Base-by-base conservation (phyloP, 2,797 vertebrate species). In the Malurus leucopterus region DNA sequence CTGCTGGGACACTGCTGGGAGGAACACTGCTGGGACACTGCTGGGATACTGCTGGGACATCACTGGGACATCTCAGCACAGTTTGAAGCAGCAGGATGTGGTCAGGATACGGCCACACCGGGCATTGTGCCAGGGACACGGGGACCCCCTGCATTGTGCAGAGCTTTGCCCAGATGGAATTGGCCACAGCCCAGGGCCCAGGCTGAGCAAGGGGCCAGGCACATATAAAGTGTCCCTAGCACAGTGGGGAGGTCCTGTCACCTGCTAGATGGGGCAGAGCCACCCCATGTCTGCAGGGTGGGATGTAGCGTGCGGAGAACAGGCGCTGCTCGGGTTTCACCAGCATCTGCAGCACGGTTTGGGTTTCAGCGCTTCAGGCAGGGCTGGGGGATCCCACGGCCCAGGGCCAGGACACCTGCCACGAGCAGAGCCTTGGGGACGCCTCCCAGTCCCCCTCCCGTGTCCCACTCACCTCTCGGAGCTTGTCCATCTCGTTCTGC, bases 401-500 rank as follows among this genome's bases (percentile, higher is more conserved):
- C 43, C 40, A 10, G 24, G 32, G 84, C 36, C 76, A 69, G 57
- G 84, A 80, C 91, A 90, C 41, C 65, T 90, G 71, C 90, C 51
- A n/a, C 0, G 0, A 40, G 55, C 76, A 89, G 53, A 90, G 76
- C 67, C 63, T 10, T 29, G 41, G 69, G 62, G 95, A 88, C 0
- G 0, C 54, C 80, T 49, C 51, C 38, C 1, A 0, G 34, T 22
- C 11, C n/a, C 40, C 9, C 26, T 57, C 14, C 50, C 0, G 0
- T 58, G 62, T 64, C 38, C 82, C 41, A 1, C 97, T 96, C 96
- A 99, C 98, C 98, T 99, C 98, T 96, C 98, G 95, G 71, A 98
- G 97, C 96, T 99, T 99, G 94, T 99, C 99, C 94, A 99, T 97
- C 97, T 99, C 99, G 0, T 98, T 98, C 96, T 99, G 99, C 62